Evolutionary conservation across 2,797 vertebrate species (phyloP), one percentile per base, ranked within the genome.

Genomic region (Neostethus bicornis): DNA sequence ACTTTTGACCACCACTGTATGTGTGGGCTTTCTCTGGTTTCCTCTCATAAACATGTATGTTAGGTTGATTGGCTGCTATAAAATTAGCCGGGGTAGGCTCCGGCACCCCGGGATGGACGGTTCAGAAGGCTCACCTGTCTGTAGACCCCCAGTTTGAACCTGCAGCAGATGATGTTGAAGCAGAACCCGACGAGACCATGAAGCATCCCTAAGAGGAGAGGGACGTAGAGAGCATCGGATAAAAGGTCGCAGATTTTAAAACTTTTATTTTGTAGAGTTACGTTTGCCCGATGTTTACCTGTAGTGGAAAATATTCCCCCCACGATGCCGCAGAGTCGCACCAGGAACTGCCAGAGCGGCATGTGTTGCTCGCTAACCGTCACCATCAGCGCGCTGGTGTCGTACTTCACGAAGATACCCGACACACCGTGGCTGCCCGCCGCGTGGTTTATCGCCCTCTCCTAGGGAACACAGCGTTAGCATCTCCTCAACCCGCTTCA

Each of bases 251-350:
- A n/a, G n/a, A n/a, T n/a, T n/a, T n/a, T n/a, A n/a, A n/a, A n/a
- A n/a, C 28, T 9, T 10, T 28, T 26, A 1, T 28, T 29, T 11
- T 25, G 3, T 25, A 23, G 23, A 23, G 3, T 21, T 3, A 5
- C 23, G 21, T 23, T n/a, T n/a, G n/a, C n/a, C n/a, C n/a, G n/a
- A n/a, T 26, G 59, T 66, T 63, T 34, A 90, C 95, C 95, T 87
- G 95, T 96, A n/a, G 95, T 97, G 85, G 95, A 95, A 90, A 96
- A 97, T 52, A 97, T 94, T n/a, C 95, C 95, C 42, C 95, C 95
- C 13, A 97, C 66, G 44, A 97, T 97, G 49, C 95, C 95, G 61
- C 95, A 96, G 21, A 97, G 93, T 46, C 94, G 92, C 73, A 97
- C 93, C 76, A 96, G 89, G 83, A 96, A 97, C 87, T 96, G 93